Base-by-base conservation (phyloP, 23 tunicate species). In the Styela plicata region DNA sequence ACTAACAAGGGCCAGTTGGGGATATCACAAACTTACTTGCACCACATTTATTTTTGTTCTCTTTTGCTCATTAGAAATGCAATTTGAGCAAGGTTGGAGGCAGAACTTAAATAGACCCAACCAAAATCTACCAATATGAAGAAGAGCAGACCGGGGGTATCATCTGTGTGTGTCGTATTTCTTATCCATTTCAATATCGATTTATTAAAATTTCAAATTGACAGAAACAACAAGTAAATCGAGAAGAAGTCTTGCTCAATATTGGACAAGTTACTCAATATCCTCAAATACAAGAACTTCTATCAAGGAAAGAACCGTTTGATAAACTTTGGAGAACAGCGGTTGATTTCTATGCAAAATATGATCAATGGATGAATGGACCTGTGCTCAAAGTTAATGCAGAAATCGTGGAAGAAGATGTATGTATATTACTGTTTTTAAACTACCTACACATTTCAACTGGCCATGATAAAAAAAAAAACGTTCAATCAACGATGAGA, bases 341-440 rank as follows among this genome's bases (percentile, higher is more conserved):
- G 71, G 87, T 91, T 2, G 90, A 84, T 21, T 86, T 86, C 36
- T 68, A 91, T 75, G 37, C 52, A 18, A 76, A 44, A 34, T 63
- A 91, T 70, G 96, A 90, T 63, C 78, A 80, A 35, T 90, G 96
- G 96, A 85, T 90, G 90, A 90, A 90, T 44, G 96, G 96, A 2
- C 90, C 96, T 20, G 34, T 90, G 57, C 75, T 90, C 24, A 85
- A 90, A 22, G 96, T 90, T 32, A 90, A 90, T 63, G 96, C 96
- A 34, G 96, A 90, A 75, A 74, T 71, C 28, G 96, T 90, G 5
- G 96, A 86, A 19, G 96, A 90, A 82, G 83, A 73, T 66, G 96
- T 90, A 73, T 74, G 87, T 24, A 57, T 18, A 57, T 57, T 22
- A 0, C 27, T 0, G 24, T 0, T 19, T 25, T 69, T 69, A 0